Evolutionary conservation across 2,888 invertebrate genomes (phyloP).

Genomic region (Bombyx huttoni): DNA sequence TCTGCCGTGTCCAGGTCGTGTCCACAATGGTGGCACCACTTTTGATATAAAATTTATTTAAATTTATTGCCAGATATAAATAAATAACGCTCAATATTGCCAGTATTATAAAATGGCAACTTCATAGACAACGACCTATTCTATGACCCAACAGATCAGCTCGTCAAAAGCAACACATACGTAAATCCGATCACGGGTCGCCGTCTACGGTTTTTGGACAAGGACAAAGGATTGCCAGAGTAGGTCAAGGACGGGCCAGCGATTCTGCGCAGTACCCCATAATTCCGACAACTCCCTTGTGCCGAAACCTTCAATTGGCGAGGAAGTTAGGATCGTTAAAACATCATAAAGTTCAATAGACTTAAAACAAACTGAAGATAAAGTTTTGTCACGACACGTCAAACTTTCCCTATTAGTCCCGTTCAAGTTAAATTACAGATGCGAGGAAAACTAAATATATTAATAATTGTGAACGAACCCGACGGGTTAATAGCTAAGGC

Average conservation of each 20-base stretch:
- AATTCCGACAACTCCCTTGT: neutral
- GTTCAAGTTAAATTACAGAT: neutral
- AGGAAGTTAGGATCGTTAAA: neutral
- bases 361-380: neutral
- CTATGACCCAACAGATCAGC: no score
- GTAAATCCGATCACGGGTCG: neutral
- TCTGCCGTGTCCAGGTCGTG: no score
- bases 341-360: neutral
- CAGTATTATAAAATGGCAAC: no score
- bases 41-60: no score
- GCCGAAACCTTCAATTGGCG: neutral
- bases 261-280: constrained; percentile 54
- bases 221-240: constrained; percentile 53
- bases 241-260: constrained; percentile 61
- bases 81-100: no score
- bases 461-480: neutral
- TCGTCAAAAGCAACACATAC: neutral
- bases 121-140: no score
- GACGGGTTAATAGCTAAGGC: neutral
- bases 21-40: no score
- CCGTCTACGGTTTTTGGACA: constrained; percentile 4
- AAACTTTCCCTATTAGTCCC: neutral
- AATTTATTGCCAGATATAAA: no score
- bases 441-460: neutral
- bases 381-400: neutral